A percentile compares a stretch with the other conserved stretches of the same genome.
These are phyloP conservation scores for Drosophila lacertosa DNA, from an alignment of 1,140 invertebrate species.

Conservation along the genomic window DNA sequence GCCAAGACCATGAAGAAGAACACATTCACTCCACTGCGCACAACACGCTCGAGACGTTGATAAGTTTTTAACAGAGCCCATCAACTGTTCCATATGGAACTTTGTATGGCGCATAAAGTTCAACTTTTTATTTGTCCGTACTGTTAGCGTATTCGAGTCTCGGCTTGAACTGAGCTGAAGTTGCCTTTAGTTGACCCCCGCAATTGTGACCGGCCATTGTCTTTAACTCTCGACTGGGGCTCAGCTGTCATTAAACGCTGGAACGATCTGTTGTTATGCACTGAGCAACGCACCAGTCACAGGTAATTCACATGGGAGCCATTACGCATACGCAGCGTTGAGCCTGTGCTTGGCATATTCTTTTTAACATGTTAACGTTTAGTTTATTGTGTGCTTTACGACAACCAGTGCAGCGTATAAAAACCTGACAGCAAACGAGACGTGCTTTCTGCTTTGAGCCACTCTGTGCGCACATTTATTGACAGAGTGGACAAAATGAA, in stretches of 20 bases:
- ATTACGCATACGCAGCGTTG: constrained; percentile 72
- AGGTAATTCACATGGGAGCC: constrained; percentile 57
- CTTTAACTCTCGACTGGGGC: constrained; percentile 1
- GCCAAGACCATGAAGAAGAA: constrained; percentile 10
- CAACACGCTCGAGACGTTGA: constrained; percentile 1
- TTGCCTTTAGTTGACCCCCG: constrained; percentile 11
- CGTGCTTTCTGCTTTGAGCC: constrained; percentile 22
- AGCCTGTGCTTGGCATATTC: constrained; percentile 44
- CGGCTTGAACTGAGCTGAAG: background rate
- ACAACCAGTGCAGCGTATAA: constrained; percentile 73
- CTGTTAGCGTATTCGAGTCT: background rate
- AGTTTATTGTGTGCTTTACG: constrained; percentile 78
- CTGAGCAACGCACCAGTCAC: constrained; percentile 5
- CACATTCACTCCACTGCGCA: constrained; percentile 26
- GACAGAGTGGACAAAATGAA: constrained; percentile 50
- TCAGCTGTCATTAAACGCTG: constrained; percentile 32
- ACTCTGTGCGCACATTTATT: constrained; percentile 60
- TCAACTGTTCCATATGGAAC: background rate
- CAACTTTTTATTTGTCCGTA: too few relatives aligned
- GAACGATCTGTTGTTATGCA: constrained; percentile 18
- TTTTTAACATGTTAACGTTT: constrained; percentile 59
- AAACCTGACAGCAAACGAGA: constrained; percentile 18
- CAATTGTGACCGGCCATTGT: constrained; percentile 10
- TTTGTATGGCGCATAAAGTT: background rate
- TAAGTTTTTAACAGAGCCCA: constrained; percentile 12